Base-by-base conservation (phyloP, 2,797 vertebrate genomes). In the Acestrorhynchus altus region DNA sequence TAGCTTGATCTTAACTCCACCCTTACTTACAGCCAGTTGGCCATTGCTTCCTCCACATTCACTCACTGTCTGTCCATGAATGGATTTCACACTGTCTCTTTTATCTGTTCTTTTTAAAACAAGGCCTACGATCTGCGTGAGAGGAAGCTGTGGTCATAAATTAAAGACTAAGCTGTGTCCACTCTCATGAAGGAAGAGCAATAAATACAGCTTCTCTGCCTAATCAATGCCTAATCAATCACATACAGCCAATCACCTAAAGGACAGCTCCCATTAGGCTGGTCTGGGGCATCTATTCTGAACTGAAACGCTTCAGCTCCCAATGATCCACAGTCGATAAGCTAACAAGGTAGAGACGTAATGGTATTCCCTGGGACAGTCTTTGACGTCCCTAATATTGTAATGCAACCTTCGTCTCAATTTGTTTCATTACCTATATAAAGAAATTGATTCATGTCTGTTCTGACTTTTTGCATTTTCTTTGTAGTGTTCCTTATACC, bases 211-310 rank as follows among this genome's bases (percentile, higher is more conserved):
- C 39, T 46, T 11, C 20, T 47, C 64, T 24, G 22, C 20, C 64
- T 8, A 42, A 46, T 66, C 64, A 66, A 66, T 66, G 42, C 22
- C 5, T 16, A 9, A 46, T 66, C 64, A 16, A 44, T 66, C 64
- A 26, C 40, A 7, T 24, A 26, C 4, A 8, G 20, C 46, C 64
- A 46, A 28, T 66, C 64, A 26, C 16, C 61, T 31, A 24, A 40
- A 8, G 10, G 64, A 44, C 64, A 47, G 64, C 42, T 28, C 40
- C 64, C 64, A 66, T 66, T 66, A 66, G 40, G 64, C 39, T 15
- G 13, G 31, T 18, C 39, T 39, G 39, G 35, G 4, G 20, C 18
- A 13, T 22, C 61, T 64, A 42, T 40, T 64, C 42, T 1, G 6
- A 44, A 66, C n/a, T 46, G 20, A 66, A 46, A 46, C 20, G 42